Conservation (phyloP, 1,140 invertebrate species). For the Diabrotica undecimpunctata region DNA sequence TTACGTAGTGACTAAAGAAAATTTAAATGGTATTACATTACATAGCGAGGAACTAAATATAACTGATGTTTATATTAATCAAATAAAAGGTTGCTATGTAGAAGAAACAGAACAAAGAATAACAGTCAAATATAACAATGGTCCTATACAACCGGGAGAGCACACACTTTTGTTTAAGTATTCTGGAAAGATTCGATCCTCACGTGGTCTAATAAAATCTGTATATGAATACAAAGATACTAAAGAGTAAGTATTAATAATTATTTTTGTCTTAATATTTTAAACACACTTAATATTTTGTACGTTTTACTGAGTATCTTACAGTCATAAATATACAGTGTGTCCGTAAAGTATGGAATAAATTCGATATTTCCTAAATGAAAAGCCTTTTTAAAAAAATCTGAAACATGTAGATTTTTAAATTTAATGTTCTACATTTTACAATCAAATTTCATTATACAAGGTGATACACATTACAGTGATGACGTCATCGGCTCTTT, state of each 20-base stretch:
- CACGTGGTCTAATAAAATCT: conserved; percentile 18
- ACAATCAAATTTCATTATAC: too few species aligned
- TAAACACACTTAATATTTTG: neutral
- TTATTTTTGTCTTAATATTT: neutral
- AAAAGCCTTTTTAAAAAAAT: too few species aligned
- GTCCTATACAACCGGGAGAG: conserved; percentile 19
- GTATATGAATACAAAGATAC: conserved; percentile 1
- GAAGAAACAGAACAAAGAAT: conserved; percentile 14
- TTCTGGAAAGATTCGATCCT: conserved; percentile 4
- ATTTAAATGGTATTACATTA: conserved; percentile 11
- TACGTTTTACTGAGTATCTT: neutral
- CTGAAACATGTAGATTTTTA: too few species aligned
- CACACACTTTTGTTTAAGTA: conserved; percentile 18
- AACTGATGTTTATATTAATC: conserved; percentile 13
- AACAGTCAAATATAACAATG: conserved; percentile 12
- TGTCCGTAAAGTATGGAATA: too few species aligned
- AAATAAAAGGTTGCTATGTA: neutral
- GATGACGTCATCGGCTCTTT: too few species aligned
- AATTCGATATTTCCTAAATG: too few species aligned
- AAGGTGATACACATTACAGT: too few species aligned
- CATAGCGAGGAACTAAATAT: conserved; percentile 18
- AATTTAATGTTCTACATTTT: too few species aligned
- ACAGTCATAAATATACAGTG: too few species aligned
- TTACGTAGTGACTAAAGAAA: conserved; percentile 8
- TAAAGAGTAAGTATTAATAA: conserved; percentile 11